Percentiles rank a stretch among this genome's conserved stretches.
Conservation (phyloP, 2,113 vertebrate genomes). For the Pristiophorus japonicus region DNA sequence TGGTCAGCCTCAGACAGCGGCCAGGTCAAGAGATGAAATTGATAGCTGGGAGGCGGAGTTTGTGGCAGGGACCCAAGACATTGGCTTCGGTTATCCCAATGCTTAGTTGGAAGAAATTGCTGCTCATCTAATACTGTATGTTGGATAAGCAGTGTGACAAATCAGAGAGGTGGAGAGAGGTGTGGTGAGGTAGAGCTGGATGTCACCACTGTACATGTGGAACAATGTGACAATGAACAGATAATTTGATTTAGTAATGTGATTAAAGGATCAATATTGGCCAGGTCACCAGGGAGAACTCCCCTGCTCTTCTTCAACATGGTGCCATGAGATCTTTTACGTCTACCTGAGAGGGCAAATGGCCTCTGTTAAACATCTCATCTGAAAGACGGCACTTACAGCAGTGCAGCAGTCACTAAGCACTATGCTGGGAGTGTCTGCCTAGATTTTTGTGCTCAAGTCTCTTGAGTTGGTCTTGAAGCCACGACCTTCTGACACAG, state of each 20-base stretch:
- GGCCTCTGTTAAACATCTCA: not conserved
- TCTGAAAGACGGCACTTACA: not conserved
- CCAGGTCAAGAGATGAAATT: too few species aligned
- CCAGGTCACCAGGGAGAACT: not conserved
- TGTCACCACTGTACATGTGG: not conserved
- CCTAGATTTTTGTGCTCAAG: not conserved
- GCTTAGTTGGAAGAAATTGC: too few species aligned
- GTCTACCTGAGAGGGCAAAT: not conserved
- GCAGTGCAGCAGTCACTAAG: not conserved
- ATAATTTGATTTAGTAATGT: not conserved
- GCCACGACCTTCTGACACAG: not conserved
- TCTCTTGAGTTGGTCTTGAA: not conserved
- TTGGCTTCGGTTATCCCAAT: too few species aligned
- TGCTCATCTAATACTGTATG: not conserved
- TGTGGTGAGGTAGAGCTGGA: not conserved
- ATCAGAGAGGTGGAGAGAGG: not conserved
- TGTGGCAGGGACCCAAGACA: too few species aligned
- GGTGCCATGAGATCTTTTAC: not conserved
- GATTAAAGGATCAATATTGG: not conserved
- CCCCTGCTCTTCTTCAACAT: not conserved
- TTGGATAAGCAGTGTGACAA: not conserved
- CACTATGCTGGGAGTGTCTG: not conserved
- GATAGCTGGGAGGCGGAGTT: too few species aligned
- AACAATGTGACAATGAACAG: not conserved
- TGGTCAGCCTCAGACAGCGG: too few species aligned